A percentile compares a stretch with the other conserved stretches of the same genome.
Conservation (phyloP, 2,113 vertebrate species). For the Butorides virescens region DNA sequence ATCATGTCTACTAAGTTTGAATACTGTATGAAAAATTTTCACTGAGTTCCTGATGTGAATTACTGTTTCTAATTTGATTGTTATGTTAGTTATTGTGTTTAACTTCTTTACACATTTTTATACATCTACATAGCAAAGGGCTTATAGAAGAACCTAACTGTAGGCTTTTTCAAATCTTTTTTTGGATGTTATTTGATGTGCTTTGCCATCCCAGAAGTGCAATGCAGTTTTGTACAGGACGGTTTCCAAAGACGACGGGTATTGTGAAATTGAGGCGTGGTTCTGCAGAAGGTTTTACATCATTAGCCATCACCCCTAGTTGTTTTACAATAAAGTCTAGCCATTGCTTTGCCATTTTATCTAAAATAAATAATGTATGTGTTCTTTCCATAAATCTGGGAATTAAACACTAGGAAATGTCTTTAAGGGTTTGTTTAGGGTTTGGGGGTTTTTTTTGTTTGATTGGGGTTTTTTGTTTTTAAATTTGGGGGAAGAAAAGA, state of each 20-base stretch:
- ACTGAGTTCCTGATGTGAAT: neutral
- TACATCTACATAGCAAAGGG: neutral
- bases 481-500: neutral
- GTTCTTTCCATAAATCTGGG: neutral
- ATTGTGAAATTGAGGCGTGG: neutral
- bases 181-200: neutral
- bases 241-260: neutral
- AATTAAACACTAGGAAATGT: neutral
- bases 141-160: neutral
- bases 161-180: neutral
- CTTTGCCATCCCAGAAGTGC: neutral
- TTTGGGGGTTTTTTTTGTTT: accelerated
- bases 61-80: neutral
- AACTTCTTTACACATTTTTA: neutral
- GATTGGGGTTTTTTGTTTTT: neutral
- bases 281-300: neutral
- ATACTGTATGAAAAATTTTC: neutral
- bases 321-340: neutral
- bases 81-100: neutral
- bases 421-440: neutral
- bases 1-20: neutral
- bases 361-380: neutral
- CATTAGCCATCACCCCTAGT: neutral
- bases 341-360: neutral
- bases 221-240: neutral